These are phyloP conservation scores for Hippocampus comes DNA, from an alignment of 2,113 vertebrate species.

Conservation along the genomic window DNA sequence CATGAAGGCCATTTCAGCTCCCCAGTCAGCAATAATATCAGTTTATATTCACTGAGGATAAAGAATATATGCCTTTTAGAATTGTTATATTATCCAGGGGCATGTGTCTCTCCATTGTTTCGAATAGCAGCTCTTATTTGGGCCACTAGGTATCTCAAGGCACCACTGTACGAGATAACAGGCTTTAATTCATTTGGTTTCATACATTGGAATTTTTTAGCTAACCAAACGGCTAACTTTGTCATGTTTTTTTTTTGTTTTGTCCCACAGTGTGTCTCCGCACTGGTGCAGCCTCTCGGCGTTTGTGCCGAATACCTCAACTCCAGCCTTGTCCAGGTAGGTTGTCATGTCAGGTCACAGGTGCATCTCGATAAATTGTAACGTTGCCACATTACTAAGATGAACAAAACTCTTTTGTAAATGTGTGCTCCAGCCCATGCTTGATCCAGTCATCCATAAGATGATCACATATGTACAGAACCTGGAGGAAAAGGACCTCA, in stretches of 20 bases:
- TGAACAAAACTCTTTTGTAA: neutral
- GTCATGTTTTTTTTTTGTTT: neutral
- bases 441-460: conserved; percentile 96
- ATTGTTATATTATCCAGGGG: neutral
- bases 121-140: neutral
- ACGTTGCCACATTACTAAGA: neutral
- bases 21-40: too few relatives aligned
- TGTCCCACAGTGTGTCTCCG: conserved; percentile 83
- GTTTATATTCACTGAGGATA: neutral
- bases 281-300: conserved; percentile 91
- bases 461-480: conserved; percentile 97
- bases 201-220: neutral
- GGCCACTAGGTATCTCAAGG: neutral
- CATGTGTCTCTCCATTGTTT: too few relatives aligned
- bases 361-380: neutral
- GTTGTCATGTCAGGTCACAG: conserved; percentile 6
- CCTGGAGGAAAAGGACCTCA: conserved; percentile 98
- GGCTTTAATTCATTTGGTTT: neutral
- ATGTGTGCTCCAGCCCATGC: conserved; percentile 81
- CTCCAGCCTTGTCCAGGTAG: conserved; percentile 92
- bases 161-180: neutral
- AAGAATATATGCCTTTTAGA: neutral
- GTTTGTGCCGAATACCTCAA: conserved; percentile 97
- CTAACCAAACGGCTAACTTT: neutral
- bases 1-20: too few relatives aligned